phyloP scores from a whole-genome alignment of 2,888 invertebrate species.

The Platycheirus rosarum region DNA sequence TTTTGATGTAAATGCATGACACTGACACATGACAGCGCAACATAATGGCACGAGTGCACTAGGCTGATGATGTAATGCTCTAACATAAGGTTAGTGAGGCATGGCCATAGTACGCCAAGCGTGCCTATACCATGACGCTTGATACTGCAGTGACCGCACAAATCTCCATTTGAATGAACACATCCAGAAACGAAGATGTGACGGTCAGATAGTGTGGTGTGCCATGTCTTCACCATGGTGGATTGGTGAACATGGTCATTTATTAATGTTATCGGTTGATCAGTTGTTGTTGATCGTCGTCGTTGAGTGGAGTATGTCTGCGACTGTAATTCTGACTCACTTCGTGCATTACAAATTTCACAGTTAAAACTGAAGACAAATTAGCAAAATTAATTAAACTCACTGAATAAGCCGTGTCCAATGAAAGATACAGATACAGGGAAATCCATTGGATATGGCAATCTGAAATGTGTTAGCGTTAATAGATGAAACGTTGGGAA shows the following conservation, averaged over 20 bases:
- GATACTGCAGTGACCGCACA: background rate
- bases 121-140: constrained; percentile 4
- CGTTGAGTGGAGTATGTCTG: constrained; percentile 13
- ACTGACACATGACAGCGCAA: constrained; percentile 28
- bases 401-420: constrained; percentile 26
- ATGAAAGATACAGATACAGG: constrained; percentile 23
- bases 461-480: constrained; percentile 44
- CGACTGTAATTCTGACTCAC: constrained; percentile 13
- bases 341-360: constrained; percentile 59
- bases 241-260: constrained; percentile 54
- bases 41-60: constrained; percentile 24
- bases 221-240: constrained; percentile 49
- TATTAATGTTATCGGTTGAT: constrained; percentile 55
- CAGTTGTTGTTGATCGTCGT: constrained; percentile 49
- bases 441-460: constrained; percentile 48
- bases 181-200: constrained; percentile 53
- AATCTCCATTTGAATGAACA: constrained; percentile 37
- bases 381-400: constrained; percentile 66
- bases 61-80: constrained; percentile 23
- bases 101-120: constrained; percentile 42
- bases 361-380: constrained; percentile 61
- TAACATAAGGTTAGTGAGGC: constrained; percentile 46
- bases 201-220: constrained; percentile 43
- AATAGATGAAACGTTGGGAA: constrained; percentile 21
- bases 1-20: constrained; percentile 21